phyloP scores from a whole-genome alignment of 1,140 invertebrate species.

The Tetragonula clypearis region DNA sequence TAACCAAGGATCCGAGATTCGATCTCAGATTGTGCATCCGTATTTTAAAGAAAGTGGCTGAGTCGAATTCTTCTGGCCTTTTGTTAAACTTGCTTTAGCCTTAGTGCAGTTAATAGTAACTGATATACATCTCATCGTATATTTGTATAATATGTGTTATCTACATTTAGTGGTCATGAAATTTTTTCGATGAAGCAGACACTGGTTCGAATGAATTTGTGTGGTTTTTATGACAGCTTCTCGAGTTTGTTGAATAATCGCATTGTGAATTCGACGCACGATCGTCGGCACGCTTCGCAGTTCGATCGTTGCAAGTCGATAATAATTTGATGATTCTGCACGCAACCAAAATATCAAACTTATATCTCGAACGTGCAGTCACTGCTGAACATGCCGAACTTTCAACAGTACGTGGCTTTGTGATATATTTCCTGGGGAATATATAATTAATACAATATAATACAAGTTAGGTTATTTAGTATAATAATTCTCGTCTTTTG shows the following conservation, averaged over 20 bases:
- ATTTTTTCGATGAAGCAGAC: not conserved
- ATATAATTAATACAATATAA: too few relatives aligned
- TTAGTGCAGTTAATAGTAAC: not conserved
- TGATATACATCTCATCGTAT: not conserved
- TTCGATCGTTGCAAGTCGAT: slow-evolving; percentile 29
- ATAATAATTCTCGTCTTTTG: not conserved
- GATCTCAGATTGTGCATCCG: too few relatives aligned
- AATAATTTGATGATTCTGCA: slow-evolving; percentile 48
- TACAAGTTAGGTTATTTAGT: slow-evolving; percentile 8
- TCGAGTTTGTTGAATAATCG: not conserved
- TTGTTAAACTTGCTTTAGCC: slow-evolving; percentile 27
- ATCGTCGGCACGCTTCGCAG: slow-evolving; percentile 36
- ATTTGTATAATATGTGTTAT: not conserved
- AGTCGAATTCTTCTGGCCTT: slow-evolving; percentile 41
- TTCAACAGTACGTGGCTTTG: not conserved
- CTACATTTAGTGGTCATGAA: not conserved
- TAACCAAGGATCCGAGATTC: too few relatives aligned
- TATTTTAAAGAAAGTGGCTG: too few relatives aligned
- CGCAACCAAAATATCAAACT: slow-evolving; percentile 39
- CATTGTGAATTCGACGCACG: slow-evolving; percentile 39
- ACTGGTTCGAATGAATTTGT: too few relatives aligned
- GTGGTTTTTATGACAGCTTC: not conserved
- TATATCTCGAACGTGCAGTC: slow-evolving; percentile 39
- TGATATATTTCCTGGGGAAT: not conserved
- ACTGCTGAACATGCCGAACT: slow-evolving; percentile 10